Evolutionary conservation across 2,888 invertebrate species (phyloP).

Genomic region (Lydus trimaculatus): DNA sequence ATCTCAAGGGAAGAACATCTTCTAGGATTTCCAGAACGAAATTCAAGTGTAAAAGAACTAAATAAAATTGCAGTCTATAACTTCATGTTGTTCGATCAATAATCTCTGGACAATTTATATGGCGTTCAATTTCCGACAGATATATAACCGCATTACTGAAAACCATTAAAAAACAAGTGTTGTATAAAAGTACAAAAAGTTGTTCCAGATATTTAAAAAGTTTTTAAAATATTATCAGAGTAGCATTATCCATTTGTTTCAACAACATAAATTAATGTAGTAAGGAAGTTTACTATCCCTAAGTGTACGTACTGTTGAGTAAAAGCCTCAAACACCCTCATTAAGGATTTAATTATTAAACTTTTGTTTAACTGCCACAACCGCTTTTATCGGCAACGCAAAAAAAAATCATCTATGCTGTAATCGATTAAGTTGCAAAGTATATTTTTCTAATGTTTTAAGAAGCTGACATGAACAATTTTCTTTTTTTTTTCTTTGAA

Average conservation of each 20-base stretch:
- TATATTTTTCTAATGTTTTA: no score
- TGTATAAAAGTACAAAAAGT: background rate
- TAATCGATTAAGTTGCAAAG: no score
- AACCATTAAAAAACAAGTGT: background rate
- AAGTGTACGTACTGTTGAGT: background rate
- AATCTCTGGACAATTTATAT: background rate
- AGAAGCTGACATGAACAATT: no score
- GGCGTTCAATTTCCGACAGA: background rate
- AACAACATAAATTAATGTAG: constrained; percentile 5
- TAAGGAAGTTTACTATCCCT: background rate
- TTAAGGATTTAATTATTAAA: constrained; percentile 14
- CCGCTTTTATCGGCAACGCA: background rate
- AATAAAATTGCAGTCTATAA: background rate
- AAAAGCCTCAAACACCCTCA: background rate
- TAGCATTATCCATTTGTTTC: constrained; percentile 12
- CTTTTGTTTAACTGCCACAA: constrained; percentile 9
- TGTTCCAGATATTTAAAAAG: background rate
- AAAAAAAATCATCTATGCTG: background rate
- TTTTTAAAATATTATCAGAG: constrained; percentile 8
- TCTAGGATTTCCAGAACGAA: constrained; percentile 2
- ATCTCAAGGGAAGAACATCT: background rate
- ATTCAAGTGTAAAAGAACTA: background rate
- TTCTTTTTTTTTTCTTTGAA: background rate
- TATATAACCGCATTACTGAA: background rate
- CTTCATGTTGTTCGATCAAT: background rate